Evolutionary conservation across 2,113 vertebrate genomes (phyloP).

Genomic region (Chroicocephalus ridibundus): DNA sequence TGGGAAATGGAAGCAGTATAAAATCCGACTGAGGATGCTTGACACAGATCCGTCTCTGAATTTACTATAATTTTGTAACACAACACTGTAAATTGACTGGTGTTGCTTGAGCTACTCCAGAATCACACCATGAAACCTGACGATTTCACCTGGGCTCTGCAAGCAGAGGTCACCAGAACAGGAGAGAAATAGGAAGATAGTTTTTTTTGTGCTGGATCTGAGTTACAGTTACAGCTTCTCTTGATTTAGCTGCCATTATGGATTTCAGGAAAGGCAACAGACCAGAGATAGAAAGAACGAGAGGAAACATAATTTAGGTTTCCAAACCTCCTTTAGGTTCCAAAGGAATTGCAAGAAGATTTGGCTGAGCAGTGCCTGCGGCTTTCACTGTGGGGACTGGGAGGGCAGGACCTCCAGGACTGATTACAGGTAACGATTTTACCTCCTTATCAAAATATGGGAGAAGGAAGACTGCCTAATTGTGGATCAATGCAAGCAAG

Average conservation of each 20-base stretch:
- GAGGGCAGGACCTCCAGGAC: neutral
- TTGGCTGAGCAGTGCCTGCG: neutral
- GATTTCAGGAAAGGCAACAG: neutral
- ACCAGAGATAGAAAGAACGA: neutral
- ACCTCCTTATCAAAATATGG: neutral
- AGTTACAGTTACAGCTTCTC: neutral
- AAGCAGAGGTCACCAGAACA: neutral
- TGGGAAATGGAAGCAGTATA: neutral
- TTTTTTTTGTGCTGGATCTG: neutral
- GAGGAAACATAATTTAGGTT: neutral
- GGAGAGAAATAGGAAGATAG: neutral
- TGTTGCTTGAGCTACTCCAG: neutral
- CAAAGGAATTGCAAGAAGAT: neutral
- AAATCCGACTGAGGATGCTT: neutral
- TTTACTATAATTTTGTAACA: neutral
- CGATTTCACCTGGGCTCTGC: neutral
- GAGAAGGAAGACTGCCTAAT: neutral
- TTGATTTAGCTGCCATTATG: neutral
- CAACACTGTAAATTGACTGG: neutral
- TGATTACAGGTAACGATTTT: neutral
- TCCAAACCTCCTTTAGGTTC: too few species aligned
- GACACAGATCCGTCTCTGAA: neutral
- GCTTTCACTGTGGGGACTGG: fast-evolving
- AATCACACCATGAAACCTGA: neutral
- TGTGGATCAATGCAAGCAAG: neutral